These are phyloP conservation scores for Darevskia mixta DNA, from an alignment of 2,797 vertebrate genomes.

Conservation along the genomic window DNA sequence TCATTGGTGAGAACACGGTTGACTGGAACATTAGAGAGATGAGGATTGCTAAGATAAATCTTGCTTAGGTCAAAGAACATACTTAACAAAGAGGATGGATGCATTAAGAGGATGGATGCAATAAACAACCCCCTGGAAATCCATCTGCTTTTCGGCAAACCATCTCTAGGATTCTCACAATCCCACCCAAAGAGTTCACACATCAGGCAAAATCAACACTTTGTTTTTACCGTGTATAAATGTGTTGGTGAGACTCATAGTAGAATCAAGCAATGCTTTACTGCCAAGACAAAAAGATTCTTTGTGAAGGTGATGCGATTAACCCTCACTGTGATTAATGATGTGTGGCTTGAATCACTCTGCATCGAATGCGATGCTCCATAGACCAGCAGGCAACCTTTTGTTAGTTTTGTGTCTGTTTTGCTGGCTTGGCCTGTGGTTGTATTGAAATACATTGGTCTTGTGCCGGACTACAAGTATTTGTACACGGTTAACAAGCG, in stretches of 20 bases:
- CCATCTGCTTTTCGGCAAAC: slow-evolving; percentile 26
- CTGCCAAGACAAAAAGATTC: slow-evolving; percentile 29
- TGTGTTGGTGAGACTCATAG: slow-evolving; percentile 14
- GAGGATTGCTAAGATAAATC: slow-evolving; percentile 4
- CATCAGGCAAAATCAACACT: slow-evolving; percentile 39
- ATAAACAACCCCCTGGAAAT: slow-evolving; percentile 40
- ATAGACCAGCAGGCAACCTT: slow-evolving; percentile 10
- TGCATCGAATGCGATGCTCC: slow-evolving; percentile 23
- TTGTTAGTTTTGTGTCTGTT: neutral
- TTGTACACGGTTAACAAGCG: slow-evolving; percentile 15
- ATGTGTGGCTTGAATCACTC: slow-evolving; percentile 30
- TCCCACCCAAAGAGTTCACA: slow-evolving; percentile 32
- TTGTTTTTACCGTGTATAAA: slow-evolving; percentile 27
- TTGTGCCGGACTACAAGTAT: slow-evolving; percentile 23
- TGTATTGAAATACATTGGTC: slow-evolving; percentile 44
- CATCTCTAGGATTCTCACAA: slow-evolving; percentile 39
- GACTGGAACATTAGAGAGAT: neutral
- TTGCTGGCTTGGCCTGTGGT: slow-evolving; percentile 16
- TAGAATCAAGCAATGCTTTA: slow-evolving; percentile 14
- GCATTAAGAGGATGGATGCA: slow-evolving; percentile 23
- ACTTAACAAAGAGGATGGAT: slow-evolving; percentile 37
- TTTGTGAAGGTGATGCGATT: neutral
- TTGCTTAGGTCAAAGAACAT: slow-evolving; percentile 40
- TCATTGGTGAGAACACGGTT: neutral
- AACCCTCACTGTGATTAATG: slow-evolving; percentile 27